phyloP scores from a whole-genome alignment of 2,797 vertebrate genomes.

The Myotis planiceps region DNA sequence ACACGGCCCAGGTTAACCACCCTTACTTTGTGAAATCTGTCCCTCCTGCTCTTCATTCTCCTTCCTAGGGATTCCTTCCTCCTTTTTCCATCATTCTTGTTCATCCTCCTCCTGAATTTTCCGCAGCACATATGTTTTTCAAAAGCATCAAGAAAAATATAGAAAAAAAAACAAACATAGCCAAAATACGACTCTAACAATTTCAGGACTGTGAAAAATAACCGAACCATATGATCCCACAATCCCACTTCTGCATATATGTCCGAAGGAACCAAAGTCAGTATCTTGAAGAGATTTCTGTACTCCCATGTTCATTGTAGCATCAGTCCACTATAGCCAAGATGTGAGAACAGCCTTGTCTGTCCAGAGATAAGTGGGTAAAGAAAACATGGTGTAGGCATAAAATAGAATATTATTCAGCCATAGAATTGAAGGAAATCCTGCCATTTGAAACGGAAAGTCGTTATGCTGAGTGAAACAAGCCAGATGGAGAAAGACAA shows the following conservation, averaged over 20 bases:
- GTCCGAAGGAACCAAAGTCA: not conserved
- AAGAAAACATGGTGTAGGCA: not conserved
- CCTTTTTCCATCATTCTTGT: not conserved
- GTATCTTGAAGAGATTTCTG: not conserved
- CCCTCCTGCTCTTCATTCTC: not conserved
- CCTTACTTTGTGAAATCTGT: not conserved
- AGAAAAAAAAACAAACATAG: not conserved
- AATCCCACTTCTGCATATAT: not conserved
- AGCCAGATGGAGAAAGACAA: not conserved
- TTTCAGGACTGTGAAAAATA: not conserved
- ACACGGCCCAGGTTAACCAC: not conserved
- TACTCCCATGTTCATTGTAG: not conserved
- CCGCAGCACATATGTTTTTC: not conserved
- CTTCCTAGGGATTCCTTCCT: not conserved
- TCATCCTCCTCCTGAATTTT: not conserved
- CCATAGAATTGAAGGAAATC: not conserved
- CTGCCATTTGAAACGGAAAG: not conserved
- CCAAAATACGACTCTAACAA: slow-evolving; percentile 1
- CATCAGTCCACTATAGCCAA: not conserved
- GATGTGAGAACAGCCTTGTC: not conserved
- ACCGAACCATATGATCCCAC: not conserved
- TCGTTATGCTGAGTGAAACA: not conserved
- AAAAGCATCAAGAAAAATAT: not conserved
- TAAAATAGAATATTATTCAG: not conserved
- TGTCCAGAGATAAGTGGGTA: not conserved